Percentiles rank a stretch among this genome's conserved stretches.
phyloP scores from a whole-genome alignment of 2,888 invertebrate genomes.

The Aphodius sticticus region DNA sequence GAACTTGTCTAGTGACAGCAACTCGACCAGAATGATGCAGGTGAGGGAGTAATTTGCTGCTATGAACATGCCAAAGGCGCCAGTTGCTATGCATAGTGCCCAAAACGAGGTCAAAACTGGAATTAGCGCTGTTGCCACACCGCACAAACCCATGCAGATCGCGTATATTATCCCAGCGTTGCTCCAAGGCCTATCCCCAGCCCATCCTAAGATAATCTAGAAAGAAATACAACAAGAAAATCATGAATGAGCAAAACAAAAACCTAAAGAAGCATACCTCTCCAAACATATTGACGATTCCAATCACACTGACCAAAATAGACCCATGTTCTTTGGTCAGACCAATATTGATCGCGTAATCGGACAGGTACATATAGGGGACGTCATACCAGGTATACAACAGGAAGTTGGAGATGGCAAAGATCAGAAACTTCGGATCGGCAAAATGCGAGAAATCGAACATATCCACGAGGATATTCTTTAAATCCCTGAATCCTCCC shows the following conservation, averaged over 20 bases:
- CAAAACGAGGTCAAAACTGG: conserved; percentile 68
- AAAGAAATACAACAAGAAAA: too few relatives aligned
- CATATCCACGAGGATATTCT: conserved; percentile 79
- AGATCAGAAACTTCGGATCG: conserved; percentile 77
- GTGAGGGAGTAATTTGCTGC: conserved; percentile 93
- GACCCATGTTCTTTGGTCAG: conserved; percentile 77
- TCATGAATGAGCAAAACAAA: too few relatives aligned
- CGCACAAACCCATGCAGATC: conserved; percentile 78
- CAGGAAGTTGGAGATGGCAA: conserved; percentile 87
- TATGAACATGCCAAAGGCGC: conserved; percentile 88
- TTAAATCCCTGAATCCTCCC: conserved; percentile 78
- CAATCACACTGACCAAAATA: conserved; percentile 86
- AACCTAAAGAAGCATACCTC: too few relatives aligned
- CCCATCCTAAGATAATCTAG: conserved; percentile 85
- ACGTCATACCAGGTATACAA: conserved; percentile 94
- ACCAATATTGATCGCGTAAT: conserved; percentile 77
- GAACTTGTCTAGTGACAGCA: conserved; percentile 89
- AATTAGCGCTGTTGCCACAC: conserved; percentile 71
- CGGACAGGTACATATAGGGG: conserved; percentile 90
- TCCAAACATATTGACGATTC: conserved; percentile 87
- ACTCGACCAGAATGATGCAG: conserved; percentile 88
- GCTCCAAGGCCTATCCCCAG: conserved; percentile 83
- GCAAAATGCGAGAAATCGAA: conserved; percentile 83
- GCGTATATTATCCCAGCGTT: conserved; percentile 84
- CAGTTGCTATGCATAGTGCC: conserved; percentile 70